These are phyloP conservation scores for Cheilosia pagana DNA, from an alignment of 2,888 invertebrate species.

Conservation along the genomic window DNA sequence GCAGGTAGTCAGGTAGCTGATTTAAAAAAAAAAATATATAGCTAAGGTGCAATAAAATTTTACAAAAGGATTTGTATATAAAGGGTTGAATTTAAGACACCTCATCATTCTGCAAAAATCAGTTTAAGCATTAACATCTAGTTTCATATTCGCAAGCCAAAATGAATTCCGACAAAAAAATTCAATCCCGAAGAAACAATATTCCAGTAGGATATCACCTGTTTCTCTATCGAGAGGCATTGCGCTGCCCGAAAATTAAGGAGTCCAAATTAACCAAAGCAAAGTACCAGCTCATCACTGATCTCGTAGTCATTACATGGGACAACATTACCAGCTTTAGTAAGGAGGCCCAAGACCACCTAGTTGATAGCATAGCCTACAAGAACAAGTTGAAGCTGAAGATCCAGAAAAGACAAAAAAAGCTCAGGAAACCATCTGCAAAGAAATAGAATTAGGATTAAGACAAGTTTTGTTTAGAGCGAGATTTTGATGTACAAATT, in stretches of 20 bases:
- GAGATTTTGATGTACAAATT: too few species aligned
- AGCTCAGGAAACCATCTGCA: too few species aligned
- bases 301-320: constrained; percentile 13
- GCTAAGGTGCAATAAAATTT: too few species aligned
- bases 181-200: background rate
- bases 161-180: background rate
- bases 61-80: too few species aligned
- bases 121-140: background rate
- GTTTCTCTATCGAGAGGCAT: constrained; percentile 16
- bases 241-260: background rate
- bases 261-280: background rate
- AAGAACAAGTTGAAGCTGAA: constrained; percentile 18
- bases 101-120: background rate
- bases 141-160: background rate
- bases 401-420: background rate
- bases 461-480: too few species aligned
- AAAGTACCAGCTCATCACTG: constrained; percentile 28
- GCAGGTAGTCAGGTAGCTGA: too few species aligned
- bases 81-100: too few species aligned
- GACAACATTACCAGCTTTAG: constrained; percentile 17
- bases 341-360: constrained; percentile 21
- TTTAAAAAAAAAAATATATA: too few species aligned
- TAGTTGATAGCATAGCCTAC: constrained; percentile 31
- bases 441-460: too few species aligned
- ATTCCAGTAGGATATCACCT: constrained; percentile 24